Conservation (phyloP, 1,140 invertebrate genomes). For the Trichomalopsis sarcophagae region DNA sequence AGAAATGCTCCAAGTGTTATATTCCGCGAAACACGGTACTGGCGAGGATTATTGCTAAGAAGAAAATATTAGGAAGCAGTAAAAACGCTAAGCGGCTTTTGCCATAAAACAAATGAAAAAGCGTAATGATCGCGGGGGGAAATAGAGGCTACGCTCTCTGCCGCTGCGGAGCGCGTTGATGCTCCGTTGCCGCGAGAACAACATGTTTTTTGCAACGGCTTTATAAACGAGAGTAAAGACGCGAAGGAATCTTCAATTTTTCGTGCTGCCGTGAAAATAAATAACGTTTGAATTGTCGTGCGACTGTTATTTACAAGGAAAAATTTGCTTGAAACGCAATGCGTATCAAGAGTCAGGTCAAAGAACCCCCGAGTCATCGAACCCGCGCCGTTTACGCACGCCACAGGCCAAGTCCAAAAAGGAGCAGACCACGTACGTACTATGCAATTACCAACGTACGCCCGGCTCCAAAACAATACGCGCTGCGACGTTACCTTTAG, state of each 20-base stretch:
- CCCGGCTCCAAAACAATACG: too few relatives aligned
- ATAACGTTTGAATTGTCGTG: too few relatives aligned
- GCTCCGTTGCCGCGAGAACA: background rate
- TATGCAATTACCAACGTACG: background rate
- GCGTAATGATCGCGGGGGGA: background rate
- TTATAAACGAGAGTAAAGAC: background rate
- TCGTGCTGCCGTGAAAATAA: too few relatives aligned
- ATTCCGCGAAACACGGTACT: slow-evolving; percentile 40
- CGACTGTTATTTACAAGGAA: too few relatives aligned
- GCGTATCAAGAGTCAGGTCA: too few relatives aligned
- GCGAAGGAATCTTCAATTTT: background rate
- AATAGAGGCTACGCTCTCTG: background rate
- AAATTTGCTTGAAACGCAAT: too few relatives aligned
- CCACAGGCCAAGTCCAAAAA: too few relatives aligned
- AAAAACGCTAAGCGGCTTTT: slow-evolving; percentile 20
- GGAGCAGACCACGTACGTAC: too few relatives aligned
- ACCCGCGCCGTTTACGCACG: too few relatives aligned
- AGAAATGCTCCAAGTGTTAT: slow-evolving; percentile 28
- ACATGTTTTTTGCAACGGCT: background rate
- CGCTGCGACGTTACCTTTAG: background rate
- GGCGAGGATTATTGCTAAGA: slow-evolving; percentile 27
- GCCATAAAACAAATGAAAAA: slow-evolving; percentile 32
- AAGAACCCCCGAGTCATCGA: too few relatives aligned
- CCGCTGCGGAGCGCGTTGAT: background rate
- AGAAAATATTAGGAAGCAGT: slow-evolving; percentile 42